A percentile compares a stretch with the other conserved stretches of the same genome.
Evolutionary conservation across 2,797 vertebrate genomes (phyloP).

Genomic region (Scyliorhinus canicula): DNA sequence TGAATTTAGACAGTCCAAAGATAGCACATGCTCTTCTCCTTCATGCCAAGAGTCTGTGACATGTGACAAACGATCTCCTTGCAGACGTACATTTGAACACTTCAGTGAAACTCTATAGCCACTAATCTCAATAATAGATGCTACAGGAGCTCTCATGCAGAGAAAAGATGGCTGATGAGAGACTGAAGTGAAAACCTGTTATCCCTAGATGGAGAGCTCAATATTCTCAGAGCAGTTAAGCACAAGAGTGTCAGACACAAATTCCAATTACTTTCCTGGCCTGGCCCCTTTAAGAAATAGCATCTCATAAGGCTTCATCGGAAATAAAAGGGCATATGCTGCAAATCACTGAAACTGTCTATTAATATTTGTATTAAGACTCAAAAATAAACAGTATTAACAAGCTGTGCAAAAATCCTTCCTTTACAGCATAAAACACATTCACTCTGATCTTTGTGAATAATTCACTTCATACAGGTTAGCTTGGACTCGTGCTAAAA

Average conservation of each 20-base stretch:
- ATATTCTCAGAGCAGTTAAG: constrained; percentile 37
- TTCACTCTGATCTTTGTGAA: neutral
- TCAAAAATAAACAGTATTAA: neutral
- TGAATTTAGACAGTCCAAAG: constrained; percentile 50
- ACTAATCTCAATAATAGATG: constrained; percentile 40
- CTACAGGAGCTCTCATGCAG: constrained; percentile 31
- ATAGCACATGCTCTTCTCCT: constrained; percentile 52
- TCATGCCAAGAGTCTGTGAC: constrained; percentile 47
- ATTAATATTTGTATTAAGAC: neutral
- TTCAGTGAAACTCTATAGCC: constrained; percentile 58
- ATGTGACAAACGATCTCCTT: constrained; percentile 51
- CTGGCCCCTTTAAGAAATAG: neutral
- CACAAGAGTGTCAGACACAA: neutral
- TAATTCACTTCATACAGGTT: neutral
- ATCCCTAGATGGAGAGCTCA: constrained; percentile 50
- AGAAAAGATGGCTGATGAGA: constrained; percentile 43
- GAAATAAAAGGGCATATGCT: neutral
- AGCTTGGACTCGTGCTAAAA: neutral
- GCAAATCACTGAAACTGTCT: neutral
- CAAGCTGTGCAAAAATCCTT: neutral
- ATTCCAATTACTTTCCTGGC: constrained; percentile 2
- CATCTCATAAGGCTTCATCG: neutral
- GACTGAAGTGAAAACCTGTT: constrained; percentile 27
- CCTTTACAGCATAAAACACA: neutral
- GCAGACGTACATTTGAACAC: constrained; percentile 46